phyloP scores from a whole-genome alignment of 2,888 invertebrate genomes.

The Xylocampa areola region DNA sequence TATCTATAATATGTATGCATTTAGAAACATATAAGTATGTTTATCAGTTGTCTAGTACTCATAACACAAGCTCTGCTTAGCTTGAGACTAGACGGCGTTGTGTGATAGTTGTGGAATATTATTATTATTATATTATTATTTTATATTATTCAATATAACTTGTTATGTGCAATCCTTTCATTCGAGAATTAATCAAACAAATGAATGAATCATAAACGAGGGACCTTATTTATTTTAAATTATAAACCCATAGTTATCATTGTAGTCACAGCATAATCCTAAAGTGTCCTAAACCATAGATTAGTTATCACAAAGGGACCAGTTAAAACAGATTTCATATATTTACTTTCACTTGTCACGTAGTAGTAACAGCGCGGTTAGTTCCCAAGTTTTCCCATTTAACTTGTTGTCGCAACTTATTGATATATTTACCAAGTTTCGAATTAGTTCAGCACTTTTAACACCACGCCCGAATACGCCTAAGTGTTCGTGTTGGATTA shows the following conservation, averaged over 20 bases:
- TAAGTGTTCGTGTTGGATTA: slow-evolving; percentile 30
- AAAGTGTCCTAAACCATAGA: too few species aligned
- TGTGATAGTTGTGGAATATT: too few species aligned
- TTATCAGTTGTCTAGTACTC: too few species aligned
- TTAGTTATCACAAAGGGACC: slow-evolving; percentile 37
- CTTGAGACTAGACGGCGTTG: too few species aligned
- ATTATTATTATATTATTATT: too few species aligned
- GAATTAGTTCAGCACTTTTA: slow-evolving; percentile 68
- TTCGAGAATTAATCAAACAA: too few species aligned
- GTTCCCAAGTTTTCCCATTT: slow-evolving; percentile 78
- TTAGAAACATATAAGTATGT: too few species aligned
- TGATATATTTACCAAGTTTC: slow-evolving; percentile 76
- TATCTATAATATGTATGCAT: too few species aligned
- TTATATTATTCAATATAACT: too few species aligned
- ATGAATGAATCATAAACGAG: not conserved
- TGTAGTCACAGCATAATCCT: slow-evolving; percentile 33
- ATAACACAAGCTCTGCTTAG: too few species aligned
- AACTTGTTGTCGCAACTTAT: slow-evolving; percentile 75
- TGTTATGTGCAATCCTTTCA: too few species aligned
- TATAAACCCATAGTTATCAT: slow-evolving; percentile 15
- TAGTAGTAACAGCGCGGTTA: slow-evolving; percentile 59
- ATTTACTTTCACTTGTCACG: slow-evolving; percentile 68
- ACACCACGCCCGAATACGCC: slow-evolving; percentile 32
- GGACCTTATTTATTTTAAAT: slow-evolving; percentile 11
- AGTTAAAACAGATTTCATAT: slow-evolving; percentile 52